Conservation (phyloP, 2,888 invertebrate genomes). For the Ctena decussata region DNA sequence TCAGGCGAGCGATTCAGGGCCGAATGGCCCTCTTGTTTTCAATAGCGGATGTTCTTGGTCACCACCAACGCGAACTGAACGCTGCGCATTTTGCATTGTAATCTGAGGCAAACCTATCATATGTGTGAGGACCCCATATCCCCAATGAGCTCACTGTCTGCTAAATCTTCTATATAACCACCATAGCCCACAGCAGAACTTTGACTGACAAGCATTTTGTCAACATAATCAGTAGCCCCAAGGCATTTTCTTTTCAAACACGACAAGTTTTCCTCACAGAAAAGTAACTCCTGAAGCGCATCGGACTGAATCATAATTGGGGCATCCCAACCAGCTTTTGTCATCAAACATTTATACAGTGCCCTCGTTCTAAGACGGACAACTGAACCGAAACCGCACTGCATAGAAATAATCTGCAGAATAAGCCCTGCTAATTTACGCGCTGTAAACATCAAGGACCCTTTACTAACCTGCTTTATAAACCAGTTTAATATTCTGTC, state of each 20-base stretch:
- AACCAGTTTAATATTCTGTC: background rate
- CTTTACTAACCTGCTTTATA: background rate
- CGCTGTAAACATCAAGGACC: constrained; percentile 22
- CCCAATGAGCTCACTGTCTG: background rate
- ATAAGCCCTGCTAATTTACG: constrained; percentile 31
- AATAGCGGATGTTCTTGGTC: background rate
- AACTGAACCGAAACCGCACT: constrained; percentile 22
- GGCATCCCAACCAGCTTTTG: constrained; percentile 43
- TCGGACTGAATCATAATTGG: constrained; percentile 19
- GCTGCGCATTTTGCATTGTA: background rate
- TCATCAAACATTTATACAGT: constrained; percentile 27
- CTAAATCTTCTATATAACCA: constrained; percentile 27
- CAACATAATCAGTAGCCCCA: background rate
- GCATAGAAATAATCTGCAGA: constrained; percentile 41
- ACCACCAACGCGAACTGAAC: background rate
- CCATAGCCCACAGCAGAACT: constrained; percentile 45
- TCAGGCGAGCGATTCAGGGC: too few relatives aligned
- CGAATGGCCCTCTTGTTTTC: too few relatives aligned
- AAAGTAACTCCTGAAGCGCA: constrained; percentile 28
- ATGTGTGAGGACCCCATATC: constrained; percentile 47
- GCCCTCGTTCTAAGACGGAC: constrained; percentile 26
- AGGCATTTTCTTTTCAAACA: background rate
- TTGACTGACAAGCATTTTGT: constrained; percentile 20
- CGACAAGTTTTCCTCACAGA: constrained; percentile 30
- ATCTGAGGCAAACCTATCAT: constrained; percentile 55